Base-by-base conservation (phyloP, 2,113 vertebrate genomes). In the Dasyornis broadbenti region DNA sequence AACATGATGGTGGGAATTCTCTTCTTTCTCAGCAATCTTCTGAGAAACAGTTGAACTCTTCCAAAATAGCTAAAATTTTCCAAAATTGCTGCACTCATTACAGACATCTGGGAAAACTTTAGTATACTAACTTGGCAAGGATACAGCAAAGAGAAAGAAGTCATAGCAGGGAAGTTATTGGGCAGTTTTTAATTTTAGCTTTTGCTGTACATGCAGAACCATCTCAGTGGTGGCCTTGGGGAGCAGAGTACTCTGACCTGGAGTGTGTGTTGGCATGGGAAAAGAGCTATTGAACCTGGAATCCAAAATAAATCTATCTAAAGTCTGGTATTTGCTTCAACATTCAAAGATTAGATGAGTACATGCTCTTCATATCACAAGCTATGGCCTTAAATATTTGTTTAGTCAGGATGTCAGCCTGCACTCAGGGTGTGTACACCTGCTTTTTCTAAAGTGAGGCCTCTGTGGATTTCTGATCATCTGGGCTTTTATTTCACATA, bases 31-130 rank as follows among this genome's bases (percentile, higher is more conserved):
- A 66, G 52, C 10, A 27, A 16, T 39, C 54, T 75, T 91, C 53
- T 85, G 63, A 82, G 50, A 65, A 91, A 87, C 33, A 37, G 7
- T 28, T 77, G 37, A 88, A 90, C 63, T 90, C 39, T 70, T 91
- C 42, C 21, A 80, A 92, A 94, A 90, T 9, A 95, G 82, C 71
- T 90, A 47, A 70, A 69, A 18, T 47, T 76, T 94, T 82, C 73
- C 21, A 45, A 85, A 92, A 94, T 65, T 53, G 24, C 44, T 76
- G 35, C 10, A 22, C 12, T 94, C 28, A 12, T 65, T 90, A 61
- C 17, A 75, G 64, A 56, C 68, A 52, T 90, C 89, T 95, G 86
- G 92, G 72, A 95, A 92, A 90, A 81, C 24, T 54, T 90, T 40
- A 63, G 24, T 59, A n/a, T 82, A 71, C 8, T 57, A 69, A 68